Conservation (phyloP, 2,888 invertebrate genomes). For the Drosophila koepferae region DNA sequence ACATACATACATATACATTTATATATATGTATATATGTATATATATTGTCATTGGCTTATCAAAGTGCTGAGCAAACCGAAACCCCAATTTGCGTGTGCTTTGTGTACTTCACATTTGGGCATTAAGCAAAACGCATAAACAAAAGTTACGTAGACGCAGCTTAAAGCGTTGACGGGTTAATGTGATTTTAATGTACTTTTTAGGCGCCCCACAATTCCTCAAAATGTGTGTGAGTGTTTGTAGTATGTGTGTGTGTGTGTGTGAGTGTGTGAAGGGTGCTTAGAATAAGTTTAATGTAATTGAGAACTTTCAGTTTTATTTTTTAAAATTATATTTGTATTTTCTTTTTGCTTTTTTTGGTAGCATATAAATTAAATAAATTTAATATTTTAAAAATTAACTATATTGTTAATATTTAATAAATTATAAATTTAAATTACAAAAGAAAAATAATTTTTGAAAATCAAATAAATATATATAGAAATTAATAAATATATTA, state of each 20-base stretch:
- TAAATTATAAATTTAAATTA: too few species aligned
- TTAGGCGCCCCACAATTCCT: constrained; percentile 31
- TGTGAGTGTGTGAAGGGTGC: constrained; percentile 7
- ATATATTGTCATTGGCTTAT: constrained; percentile 41
- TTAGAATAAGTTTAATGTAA: constrained; percentile 56
- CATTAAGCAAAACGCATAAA: constrained; percentile 72
- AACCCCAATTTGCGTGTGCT: constrained; percentile 49
- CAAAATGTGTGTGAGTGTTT: constrained; percentile 10
- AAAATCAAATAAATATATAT: too few species aligned
- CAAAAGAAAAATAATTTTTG: too few species aligned
- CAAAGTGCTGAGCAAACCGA: constrained; percentile 40
- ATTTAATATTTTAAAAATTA: too few species aligned
- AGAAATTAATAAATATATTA: too few species aligned
- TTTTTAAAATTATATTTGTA: neutral
- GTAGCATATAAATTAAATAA: too few species aligned
- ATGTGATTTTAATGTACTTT: constrained; percentile 81
- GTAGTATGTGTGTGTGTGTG: neutral
- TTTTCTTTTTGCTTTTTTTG: too few species aligned
- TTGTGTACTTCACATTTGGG: constrained; percentile 66
- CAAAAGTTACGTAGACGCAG: constrained; percentile 76
- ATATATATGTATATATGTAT: neutral
- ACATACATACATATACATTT: constrained; percentile 4
- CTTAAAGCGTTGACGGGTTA: constrained; percentile 77
- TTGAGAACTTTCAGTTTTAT: neutral
- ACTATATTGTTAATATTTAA: too few species aligned